phyloP scores from a whole-genome alignment of 1,140 invertebrate genomes.

The Sitobion miscanthi region DNA sequence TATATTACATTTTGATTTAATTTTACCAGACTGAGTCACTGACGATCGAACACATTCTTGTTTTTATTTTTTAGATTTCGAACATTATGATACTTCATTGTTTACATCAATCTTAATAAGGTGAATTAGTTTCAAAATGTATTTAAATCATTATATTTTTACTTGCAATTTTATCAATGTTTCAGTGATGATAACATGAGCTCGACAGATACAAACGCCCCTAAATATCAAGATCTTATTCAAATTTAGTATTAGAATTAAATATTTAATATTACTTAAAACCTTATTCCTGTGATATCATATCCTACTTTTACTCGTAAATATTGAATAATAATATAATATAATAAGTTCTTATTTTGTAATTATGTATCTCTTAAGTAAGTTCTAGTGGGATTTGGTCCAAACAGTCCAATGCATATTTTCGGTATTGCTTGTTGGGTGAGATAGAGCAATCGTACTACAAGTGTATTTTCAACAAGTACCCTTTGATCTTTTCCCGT shows the following conservation, averaged over 20 bases:
- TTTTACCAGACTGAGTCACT: not conserved
- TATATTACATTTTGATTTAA: not conserved
- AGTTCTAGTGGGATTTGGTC: slow-evolving; percentile 19
- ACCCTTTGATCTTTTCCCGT: not conserved
- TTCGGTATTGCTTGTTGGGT: slow-evolving; percentile 1
- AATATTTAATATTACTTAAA: slow-evolving; percentile 1
- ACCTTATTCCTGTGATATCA: slow-evolving; percentile 40
- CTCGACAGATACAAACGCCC: not conserved
- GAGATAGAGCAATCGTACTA: not conserved
- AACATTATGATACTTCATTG: not conserved
- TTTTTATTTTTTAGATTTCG: slow-evolving; percentile 24
- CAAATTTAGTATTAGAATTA: slow-evolving; percentile 32
- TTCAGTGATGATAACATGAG: slow-evolving; percentile 33
- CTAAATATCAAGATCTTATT: slow-evolving; percentile 55
- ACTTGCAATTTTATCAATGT: slow-evolving; percentile 21
- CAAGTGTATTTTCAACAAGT: slow-evolving; percentile 20
- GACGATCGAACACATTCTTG: not conserved
- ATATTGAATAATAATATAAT: not conserved
- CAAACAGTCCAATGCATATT: slow-evolving; percentile 32
- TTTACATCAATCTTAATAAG: slow-evolving; percentile 40
- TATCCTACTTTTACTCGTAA: not conserved
- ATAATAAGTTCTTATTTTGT: not conserved
- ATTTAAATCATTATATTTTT: not conserved
- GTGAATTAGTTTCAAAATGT: not conserved
- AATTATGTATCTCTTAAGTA: not conserved